Evolutionary conservation across 2,113 vertebrate genomes (phyloP).

Genomic region (Melanocharis versteri): DNA sequence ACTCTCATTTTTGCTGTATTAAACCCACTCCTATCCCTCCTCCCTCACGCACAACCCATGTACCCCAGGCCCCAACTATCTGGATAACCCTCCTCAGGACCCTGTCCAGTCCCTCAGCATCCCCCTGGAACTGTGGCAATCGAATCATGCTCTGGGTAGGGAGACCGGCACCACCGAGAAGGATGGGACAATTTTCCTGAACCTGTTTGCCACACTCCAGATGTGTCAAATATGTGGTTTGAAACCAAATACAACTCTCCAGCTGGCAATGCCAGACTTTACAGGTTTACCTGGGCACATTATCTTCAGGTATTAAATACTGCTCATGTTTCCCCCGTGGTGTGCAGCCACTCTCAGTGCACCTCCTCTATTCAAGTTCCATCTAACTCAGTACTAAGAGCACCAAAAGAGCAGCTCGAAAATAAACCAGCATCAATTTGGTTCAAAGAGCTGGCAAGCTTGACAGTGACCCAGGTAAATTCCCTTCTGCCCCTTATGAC

Average conservation of each 20-base stretch:
- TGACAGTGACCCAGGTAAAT: background rate
- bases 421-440: background rate
- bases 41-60: fast-evolving
- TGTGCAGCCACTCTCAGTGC: background rate
- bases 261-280: background rate
- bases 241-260: background rate
- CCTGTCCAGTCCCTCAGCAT: background rate
- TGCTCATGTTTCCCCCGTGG: fast-evolving
- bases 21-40: fast-evolving
- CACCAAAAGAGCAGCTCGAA: background rate
- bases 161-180: background rate
- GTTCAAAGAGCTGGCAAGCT: background rate
- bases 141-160: background rate
- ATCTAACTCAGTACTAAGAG: background rate
- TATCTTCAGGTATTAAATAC: background rate
- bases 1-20: background rate
- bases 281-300: background rate
- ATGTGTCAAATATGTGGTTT: fast-evolving
- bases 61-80: fast-evolving
- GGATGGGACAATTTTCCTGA: background rate
- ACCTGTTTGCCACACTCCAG: background rate
- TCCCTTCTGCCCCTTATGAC: background rate
- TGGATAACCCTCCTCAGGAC: background rate
- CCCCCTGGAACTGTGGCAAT: background rate
- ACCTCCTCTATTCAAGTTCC: background rate